Base-by-base conservation (phyloP, 2,888 invertebrate species). In the Rhagium mordax region DNA sequence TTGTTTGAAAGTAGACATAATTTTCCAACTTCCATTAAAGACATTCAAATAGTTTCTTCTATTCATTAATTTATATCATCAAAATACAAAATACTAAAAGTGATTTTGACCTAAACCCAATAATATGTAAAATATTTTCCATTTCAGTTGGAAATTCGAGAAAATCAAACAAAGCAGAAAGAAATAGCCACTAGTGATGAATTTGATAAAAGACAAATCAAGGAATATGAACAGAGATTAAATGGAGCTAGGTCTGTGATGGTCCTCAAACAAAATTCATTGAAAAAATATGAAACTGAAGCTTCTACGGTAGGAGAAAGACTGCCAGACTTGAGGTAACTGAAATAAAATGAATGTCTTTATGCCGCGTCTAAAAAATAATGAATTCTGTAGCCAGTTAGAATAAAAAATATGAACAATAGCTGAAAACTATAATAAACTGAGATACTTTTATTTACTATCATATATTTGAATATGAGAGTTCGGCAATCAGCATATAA, bases 281-380 rank as follows among this genome's bases (percentile, higher is more conserved):
- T 91, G 18, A 78, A 85, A 27, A 85, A 87, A 15, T 86, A 89
- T 20, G 86, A 87, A 21, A 83, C 83, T 24, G 87, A 89, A 62
- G 92, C 92, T 0, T 83, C 85, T 55, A 83, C 79, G 47, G 81
- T 89, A 13, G 91, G 91, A 29, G 84, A 88, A 0, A 86, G 91
- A 77, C 85, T 91, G 4, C 83, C 88, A 0, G 87, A 89, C 6
- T 86, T 89, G 0, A 89, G 90, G 91, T 91, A 81, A 72, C 18
- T 59, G 48, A 65, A 4, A 27, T 1, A 21, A n/a, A 13, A 59
- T 20, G 18, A 21, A 33, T 33, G 13, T 33, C 33, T 29, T 29
- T 5, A n/a, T n/a, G n/a, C n/a, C n/a, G n/a, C n/a, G n/a, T n/a
- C n/a, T n/a, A n/a, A n/a, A n/a, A n/a, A n/a, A n/a, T n/a, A n/a